These are phyloP conservation scores for Ericerus pela DNA, from an alignment of 1,140 invertebrate genomes.

Conservation along the genomic window DNA sequence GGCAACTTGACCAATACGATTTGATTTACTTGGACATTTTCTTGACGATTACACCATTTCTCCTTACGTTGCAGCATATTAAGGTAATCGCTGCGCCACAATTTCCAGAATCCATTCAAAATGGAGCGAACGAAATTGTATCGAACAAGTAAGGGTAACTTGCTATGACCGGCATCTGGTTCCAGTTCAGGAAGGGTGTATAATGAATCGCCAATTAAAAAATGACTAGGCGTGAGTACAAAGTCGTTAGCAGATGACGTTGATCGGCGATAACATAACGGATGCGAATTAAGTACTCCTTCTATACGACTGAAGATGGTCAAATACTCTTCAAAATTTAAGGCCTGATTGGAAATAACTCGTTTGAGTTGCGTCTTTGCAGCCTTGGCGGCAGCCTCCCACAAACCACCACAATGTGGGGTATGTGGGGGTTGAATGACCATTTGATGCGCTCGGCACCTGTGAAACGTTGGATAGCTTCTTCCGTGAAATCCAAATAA, in stretches of 20 bases:
- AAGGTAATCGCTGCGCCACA: conserved; percentile 25
- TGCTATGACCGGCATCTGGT: conserved; percentile 1
- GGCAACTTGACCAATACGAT: not conserved
- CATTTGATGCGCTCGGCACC: not conserved
- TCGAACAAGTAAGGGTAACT: conserved; percentile 17
- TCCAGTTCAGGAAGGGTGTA: conserved; percentile 7
- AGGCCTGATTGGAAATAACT: not conserved
- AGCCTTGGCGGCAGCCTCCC: conserved; percentile 24
- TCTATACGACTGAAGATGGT: conserved; percentile 27
- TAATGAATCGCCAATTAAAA: conserved; percentile 21
- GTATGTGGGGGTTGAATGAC: conserved; percentile 4
- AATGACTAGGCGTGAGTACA: conserved; percentile 24
- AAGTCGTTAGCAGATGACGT: not conserved
- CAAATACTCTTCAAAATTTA: conserved; percentile 27
- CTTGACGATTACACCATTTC: conserved; percentile 1
- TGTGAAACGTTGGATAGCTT: not conserved
- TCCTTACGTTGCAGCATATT: conserved; percentile 21
- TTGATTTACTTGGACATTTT: not conserved
- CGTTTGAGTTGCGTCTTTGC: not conserved
- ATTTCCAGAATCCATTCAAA: conserved; percentile 22
- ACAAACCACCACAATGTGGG: conserved; percentile 21
- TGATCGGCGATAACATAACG: conserved; percentile 26
- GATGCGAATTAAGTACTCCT: conserved; percentile 29
- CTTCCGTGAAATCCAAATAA: not conserved
- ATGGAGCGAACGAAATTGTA: conserved; percentile 17